Evolutionary conservation across 2,888 invertebrate species (phyloP), one percentile per base, ranked within the genome.

Genomic region (Tridacna crocea): DNA sequence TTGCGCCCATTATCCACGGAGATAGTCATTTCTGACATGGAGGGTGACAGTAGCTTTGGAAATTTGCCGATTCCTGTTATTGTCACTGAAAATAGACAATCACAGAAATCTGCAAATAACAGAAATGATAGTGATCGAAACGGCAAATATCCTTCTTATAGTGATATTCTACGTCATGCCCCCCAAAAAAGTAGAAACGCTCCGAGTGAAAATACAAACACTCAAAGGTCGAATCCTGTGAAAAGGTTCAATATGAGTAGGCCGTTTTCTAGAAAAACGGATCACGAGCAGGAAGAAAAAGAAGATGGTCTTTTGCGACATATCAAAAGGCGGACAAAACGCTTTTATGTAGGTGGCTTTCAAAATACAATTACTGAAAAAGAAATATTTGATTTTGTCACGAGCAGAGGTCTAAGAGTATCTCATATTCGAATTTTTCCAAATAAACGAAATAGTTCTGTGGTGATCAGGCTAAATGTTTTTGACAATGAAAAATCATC

Each of bases 271-370:
- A 36, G 36, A 2, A 36, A 36, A 36, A 36, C 36, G 36, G 36
- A 36, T 36, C 36, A 36, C 36, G 8, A 36, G 36, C 36, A 36
- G 36, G 36, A 36, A 36, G 36, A 36, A 36, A 36, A 36, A 36
- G 36, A 36, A 36, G 36, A 36, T 58, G 58, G 22, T 27, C 13
- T 66, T 36, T 26, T 66, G 11, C 36, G 19, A 13, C 27, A 66
- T 66, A 27, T 66, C 19, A 66, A 26, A 66, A 66, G 27, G 66
- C 26, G 66, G 22, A 66, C 24, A 12, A 66, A 66, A 19, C 66
- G 66, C 26, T 66, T 36, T 66, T 66, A 26, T 19, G 22, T 66
- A 2, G 66, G 66, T 24, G 66, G 66, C 27, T 66, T 66, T 66
- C 24, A 36, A 36, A 11, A 11, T 17, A 36, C 26, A 24, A 26